Evolutionary conservation across 2,888 invertebrate genomes (phyloP).

Genomic region (Philereme transversata): DNA sequence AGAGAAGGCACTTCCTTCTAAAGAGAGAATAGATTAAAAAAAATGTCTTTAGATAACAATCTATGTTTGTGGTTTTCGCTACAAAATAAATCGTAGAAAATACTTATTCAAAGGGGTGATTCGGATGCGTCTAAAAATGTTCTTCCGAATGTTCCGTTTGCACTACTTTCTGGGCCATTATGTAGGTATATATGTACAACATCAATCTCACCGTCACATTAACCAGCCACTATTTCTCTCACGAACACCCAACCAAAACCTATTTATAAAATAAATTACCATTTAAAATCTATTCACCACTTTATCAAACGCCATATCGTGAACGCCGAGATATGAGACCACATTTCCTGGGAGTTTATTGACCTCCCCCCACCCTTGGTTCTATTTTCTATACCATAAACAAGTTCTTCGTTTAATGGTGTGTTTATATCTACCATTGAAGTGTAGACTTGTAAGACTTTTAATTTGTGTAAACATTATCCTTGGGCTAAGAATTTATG

Average conservation of each 20-base stretch:
- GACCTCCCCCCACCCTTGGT: conserved; percentile 46
- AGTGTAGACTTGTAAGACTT: not conserved
- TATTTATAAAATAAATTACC: conserved; percentile 21
- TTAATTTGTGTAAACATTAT: conserved; percentile 22
- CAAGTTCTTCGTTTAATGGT: conserved; percentile 37
- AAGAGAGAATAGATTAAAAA: too few species aligned
- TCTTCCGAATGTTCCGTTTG: too few species aligned
- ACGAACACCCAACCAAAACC: conserved; percentile 1
- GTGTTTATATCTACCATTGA: conserved; percentile 16
- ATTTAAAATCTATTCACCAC: conserved; percentile 19
- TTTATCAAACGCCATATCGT: conserved; percentile 25
- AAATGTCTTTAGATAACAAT: too few species aligned
- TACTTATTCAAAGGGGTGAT: too few species aligned
- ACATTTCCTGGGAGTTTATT: conserved; percentile 42
- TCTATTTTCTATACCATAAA: conserved; percentile 48
- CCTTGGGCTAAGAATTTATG: conserved; percentile 9
- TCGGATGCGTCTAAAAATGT: too few species aligned
- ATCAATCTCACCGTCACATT: conserved; percentile 8
- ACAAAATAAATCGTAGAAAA: too few species aligned
- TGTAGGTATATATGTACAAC: not conserved
- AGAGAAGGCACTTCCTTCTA: too few species aligned
- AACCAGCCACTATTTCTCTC: conserved; percentile 15
- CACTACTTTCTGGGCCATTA: too few species aligned
- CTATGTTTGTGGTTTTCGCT: too few species aligned
- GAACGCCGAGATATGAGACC: conserved; percentile 38